Evolutionary conservation across 2,113 vertebrate genomes (phyloP).

Genomic region (Heliornis fulica): DNA sequence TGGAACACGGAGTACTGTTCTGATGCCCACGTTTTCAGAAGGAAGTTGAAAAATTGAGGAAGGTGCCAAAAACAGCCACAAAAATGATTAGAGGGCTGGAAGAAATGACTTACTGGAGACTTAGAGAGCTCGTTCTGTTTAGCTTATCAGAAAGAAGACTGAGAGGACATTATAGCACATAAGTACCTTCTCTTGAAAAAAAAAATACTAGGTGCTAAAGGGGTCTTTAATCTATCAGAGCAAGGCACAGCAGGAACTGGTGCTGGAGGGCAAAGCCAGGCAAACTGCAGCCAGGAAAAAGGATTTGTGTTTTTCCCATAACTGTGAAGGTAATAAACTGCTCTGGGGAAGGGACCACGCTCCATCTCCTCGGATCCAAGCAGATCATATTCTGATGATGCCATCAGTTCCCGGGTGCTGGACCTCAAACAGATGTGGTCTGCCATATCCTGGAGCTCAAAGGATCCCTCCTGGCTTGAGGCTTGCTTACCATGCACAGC

Average conservation of each 20-base stretch:
- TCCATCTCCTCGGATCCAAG: neutral
- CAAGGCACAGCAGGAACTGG: neutral
- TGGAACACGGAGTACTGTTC: conserved; percentile 49
- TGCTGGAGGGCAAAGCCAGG: neutral
- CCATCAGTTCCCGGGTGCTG: neutral
- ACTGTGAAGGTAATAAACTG: neutral
- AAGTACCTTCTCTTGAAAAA: neutral
- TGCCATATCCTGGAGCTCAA: neutral
- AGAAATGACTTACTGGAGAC: neutral
- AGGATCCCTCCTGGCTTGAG: neutral
- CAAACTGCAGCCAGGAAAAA: neutral
- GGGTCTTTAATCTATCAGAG: neutral
- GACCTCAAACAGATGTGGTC: neutral
- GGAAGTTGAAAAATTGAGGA: conserved; percentile 63
- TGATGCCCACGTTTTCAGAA: conserved; percentile 55
- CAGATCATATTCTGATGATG: neutral
- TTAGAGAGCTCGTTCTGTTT: neutral
- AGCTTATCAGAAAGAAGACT: neutral
- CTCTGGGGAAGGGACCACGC: neutral
- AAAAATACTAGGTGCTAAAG: neutral
- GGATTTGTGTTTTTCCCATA: neutral
- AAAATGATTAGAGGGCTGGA: conserved; percentile 1
- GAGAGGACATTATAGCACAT: neutral
- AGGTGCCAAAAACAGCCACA: conserved; percentile 53
- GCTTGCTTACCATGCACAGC: neutral